These are phyloP conservation scores for Apotomis turbidana DNA, from an alignment of 2,888 invertebrate genomes.

Conservation along the genomic window DNA sequence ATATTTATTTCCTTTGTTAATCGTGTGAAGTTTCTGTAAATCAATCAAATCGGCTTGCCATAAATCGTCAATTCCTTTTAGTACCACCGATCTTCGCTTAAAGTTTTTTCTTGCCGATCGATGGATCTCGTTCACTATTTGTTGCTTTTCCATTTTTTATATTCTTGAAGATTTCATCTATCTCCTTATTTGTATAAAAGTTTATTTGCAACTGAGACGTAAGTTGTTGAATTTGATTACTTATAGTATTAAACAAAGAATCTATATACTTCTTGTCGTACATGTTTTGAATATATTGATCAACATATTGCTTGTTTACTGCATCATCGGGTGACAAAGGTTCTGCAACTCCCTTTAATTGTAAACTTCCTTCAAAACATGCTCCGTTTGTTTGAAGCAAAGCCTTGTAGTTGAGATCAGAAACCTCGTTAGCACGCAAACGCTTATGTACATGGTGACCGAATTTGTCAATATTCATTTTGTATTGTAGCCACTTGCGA, in stretches of 20 bases:
- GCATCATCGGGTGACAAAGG: constrained; percentile 14
- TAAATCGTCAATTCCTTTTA: constrained; percentile 15
- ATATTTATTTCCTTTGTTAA: neutral
- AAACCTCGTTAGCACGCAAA: neutral
- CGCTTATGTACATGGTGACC: too few relatives aligned
- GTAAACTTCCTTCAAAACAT: constrained; percentile 5
- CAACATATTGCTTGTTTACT: constrained; percentile 11
- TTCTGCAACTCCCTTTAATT: constrained; percentile 5
- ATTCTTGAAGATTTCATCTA: constrained; percentile 8
- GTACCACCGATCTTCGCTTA: neutral
- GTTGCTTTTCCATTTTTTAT: neutral
- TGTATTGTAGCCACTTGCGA: too few relatives aligned
- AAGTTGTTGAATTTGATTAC: too few relatives aligned
- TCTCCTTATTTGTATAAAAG: neutral
- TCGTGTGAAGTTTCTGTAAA: neutral
- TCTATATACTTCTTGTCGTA: constrained; percentile 11
- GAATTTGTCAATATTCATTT: too few relatives aligned
- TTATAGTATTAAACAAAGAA: constrained; percentile 5
- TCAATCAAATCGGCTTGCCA: constrained; percentile 11
- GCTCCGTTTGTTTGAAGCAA: neutral
- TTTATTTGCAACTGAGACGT: too few relatives aligned
- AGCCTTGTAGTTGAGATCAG: constrained; percentile 10
- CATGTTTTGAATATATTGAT: constrained; percentile 14
- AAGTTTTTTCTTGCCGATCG: constrained; percentile 1
- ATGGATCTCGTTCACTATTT: constrained; percentile 12